A percentile compares a stretch with the other conserved stretches of the same genome.
Evolutionary conservation across 2,113 vertebrate species (phyloP).

Genomic region (Ovibos moschatus): DNA sequence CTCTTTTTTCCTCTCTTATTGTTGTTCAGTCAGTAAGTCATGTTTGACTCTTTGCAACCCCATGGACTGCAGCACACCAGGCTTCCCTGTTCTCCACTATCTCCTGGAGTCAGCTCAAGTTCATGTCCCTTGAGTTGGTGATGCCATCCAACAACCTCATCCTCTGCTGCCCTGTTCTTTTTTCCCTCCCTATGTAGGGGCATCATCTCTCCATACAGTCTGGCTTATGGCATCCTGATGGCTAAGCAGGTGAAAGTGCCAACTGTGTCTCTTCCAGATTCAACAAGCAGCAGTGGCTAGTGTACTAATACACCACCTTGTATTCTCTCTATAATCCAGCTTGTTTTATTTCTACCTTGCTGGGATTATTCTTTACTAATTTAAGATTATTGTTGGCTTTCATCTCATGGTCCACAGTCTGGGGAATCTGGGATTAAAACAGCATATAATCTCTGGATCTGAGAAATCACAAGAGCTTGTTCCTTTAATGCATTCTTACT

Average conservation of each 20-base stretch:
- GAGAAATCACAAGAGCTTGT: background rate
- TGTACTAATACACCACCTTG: background rate
- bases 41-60: background rate
- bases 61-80: background rate
- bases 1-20: background rate
- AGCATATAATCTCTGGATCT: background rate
- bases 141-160: background rate
- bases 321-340: background rate
- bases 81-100: background rate
- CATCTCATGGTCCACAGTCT: background rate
- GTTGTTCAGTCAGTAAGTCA: background rate
- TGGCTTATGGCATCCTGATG: fast-evolving
- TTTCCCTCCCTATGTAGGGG: background rate
- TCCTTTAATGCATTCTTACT: background rate
- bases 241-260: background rate
- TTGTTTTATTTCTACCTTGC: background rate
- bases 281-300: background rate
- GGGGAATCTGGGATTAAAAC: background rate
- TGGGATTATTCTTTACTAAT: background rate
- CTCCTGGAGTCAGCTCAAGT: background rate
- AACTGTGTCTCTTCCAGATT: background rate
- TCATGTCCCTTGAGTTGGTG: background rate
- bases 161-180: background rate
- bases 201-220: background rate
- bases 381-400: background rate